Evolutionary conservation across 2,888 invertebrate genomes (phyloP), one percentile per base, ranked within the genome.

Genomic region (Ornithoptera priamus): DNA sequence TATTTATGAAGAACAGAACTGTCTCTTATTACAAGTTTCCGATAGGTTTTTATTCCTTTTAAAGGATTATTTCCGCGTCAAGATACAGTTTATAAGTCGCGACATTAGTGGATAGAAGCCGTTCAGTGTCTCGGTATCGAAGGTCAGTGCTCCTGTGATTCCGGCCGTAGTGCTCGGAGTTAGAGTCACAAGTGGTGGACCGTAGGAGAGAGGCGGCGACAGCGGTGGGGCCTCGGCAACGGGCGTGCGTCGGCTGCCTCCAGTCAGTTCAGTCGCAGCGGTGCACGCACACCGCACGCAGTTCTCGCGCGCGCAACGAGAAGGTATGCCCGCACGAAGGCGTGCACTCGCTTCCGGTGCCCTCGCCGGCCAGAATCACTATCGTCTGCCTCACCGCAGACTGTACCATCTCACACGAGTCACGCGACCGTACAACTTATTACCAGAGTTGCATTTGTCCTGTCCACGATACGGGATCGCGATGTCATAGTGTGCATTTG

Each of bases 271-370:
- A 90, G 91, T 90, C 87, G 86, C 88, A 87, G 91, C 92, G 92
- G 92, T 92, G 92, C 92, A 92, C 92, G 92, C 92, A 90, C 92
- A 83, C 92, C 92, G 92, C 89, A 92, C 92, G 92, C 92, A 92
- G 92, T 90, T 91, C 92, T 91, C 92, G 92, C 90, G 90, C 90
- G 90, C 90, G 87, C 83, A 80, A 85, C 89, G 89, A 90, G 89
- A 91, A 92, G 92, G 92, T 92, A 90, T 76, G 78, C 74, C 76
- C 77, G 75, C 24, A 7, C 59, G 24, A 15, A 78, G 77, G 77
- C 83, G 81, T 86, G 85, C 86, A 86, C 80, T 82, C 84, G 87
- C 86, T 89, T 88, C 90, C 91, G 90, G 89, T 88, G 85, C 76
- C 72, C 71, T 75, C 73, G 70, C 71, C 72, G 72, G 76, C 75